Conservation (phyloP, 2,888 invertebrate genomes). For the Chydorus sphaericus region DNA sequence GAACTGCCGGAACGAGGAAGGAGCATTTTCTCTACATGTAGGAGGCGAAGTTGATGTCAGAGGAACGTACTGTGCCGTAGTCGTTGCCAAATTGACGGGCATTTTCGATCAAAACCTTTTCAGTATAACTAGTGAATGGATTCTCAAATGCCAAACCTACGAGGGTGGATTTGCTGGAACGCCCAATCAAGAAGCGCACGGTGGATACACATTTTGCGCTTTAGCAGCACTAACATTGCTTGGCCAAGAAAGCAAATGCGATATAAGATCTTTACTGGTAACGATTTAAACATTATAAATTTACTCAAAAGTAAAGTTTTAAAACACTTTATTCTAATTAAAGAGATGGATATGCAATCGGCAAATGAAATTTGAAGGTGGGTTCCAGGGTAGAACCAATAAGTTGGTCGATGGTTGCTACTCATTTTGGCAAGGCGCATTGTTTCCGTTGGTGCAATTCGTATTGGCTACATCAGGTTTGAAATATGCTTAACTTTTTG, state of each 20-base stretch:
- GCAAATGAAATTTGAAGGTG: constrained; percentile 90
- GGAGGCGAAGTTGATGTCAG: constrained; percentile 89
- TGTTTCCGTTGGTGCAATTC: constrained; percentile 72
- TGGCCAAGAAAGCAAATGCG: constrained; percentile 54
- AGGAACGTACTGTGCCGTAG: constrained; percentile 91
- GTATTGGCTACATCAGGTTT: constrained; percentile 41
- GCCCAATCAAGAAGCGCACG: constrained; percentile 94
- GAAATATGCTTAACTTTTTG: constrained; percentile 10
- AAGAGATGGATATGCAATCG: constrained; percentile 74
- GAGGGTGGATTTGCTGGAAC: constrained; percentile 87
- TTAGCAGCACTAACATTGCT: constrained; percentile 76
- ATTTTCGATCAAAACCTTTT: constrained; percentile 60
- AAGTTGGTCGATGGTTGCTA: constrained; percentile 98
- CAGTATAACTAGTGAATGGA: constrained; percentile 79
- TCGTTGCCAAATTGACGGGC: constrained; percentile 74
- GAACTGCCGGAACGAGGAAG: constrained; percentile 61
- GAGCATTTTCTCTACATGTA: constrained; percentile 80
- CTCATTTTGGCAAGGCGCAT: constrained; percentile 96
- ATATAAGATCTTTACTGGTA: constrained; percentile 50
- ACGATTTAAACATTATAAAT: constrained; percentile 16
- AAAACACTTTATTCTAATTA: background rate
- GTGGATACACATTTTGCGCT: constrained; percentile 98
- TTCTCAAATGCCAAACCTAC: constrained; percentile 86
- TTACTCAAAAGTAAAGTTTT: background rate
- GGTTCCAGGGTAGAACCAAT: constrained; percentile 94